Evolutionary conservation across 2,113 vertebrate species (phyloP).

Genomic region (Procavia capensis): DNA sequence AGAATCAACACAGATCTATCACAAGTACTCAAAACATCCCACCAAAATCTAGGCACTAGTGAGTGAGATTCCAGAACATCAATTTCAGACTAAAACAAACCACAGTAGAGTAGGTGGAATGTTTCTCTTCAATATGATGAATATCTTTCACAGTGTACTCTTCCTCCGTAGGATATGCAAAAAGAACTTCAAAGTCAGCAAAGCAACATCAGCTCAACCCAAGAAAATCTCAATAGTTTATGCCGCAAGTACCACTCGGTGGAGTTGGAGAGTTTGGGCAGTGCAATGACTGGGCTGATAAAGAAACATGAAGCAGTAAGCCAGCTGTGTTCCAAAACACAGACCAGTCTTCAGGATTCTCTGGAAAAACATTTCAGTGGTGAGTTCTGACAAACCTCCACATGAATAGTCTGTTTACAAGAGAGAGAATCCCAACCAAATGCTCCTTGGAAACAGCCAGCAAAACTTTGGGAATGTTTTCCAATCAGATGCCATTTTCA

Average conservation of each 20-base stretch:
- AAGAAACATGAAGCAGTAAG: slow-evolving; percentile 92
- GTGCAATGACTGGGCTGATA: slow-evolving; percentile 90
- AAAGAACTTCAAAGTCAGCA: slow-evolving; percentile 92
- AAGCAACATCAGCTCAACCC: slow-evolving; percentile 88
- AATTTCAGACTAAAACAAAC: neutral
- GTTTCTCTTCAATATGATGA: neutral
- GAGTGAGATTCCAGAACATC: neutral
- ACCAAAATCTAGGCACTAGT: neutral
- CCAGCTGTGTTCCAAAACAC: slow-evolving; percentile 90
- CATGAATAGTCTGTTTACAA: slow-evolving; percentile 11
- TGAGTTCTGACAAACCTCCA: slow-evolving; percentile 82
- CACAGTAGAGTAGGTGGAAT: neutral
- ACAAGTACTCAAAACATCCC: neutral
- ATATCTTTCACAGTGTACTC: neutral
- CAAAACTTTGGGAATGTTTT: slow-evolving; percentile 54
- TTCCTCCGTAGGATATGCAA: slow-evolving; percentile 90
- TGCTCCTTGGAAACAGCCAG: slow-evolving; percentile 54
- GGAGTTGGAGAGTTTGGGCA: slow-evolving; percentile 91
- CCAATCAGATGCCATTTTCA: slow-evolving; percentile 63
- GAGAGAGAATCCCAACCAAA: slow-evolving; percentile 66
- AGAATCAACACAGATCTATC: neutral
- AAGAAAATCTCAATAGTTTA: slow-evolving; percentile 92
- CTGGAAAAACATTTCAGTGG: slow-evolving; percentile 93
- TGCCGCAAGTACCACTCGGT: slow-evolving; percentile 93
- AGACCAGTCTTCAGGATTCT: slow-evolving; percentile 90